Base-by-base conservation (phyloP, 2,113 vertebrate species). In the Bos indicus region DNA sequence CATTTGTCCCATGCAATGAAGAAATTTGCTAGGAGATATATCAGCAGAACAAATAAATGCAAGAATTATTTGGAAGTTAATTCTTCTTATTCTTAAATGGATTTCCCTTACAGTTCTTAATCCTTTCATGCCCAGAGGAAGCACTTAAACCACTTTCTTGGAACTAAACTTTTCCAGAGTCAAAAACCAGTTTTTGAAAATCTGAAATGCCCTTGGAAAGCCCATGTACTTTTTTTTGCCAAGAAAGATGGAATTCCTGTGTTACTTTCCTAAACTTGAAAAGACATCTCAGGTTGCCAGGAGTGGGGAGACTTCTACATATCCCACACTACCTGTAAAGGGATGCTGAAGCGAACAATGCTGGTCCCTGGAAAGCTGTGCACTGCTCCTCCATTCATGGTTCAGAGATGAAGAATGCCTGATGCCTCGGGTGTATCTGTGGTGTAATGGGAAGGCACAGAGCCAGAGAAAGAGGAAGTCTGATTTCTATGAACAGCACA, bases 91-190 rank as follows among this genome's bases (percentile, higher is more conserved):
- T 92, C 30, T 52, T 89, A 62, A 96, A 71, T 48, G 13, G 84
- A 90, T 95, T 82, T 94, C n/a, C 86, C 21, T 62, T 51, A 17
- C 19, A 12, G 3, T 91, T 97, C 67, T 86, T 95, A 94, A 97
- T 91, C 15, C 26, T 93, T 90, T 26, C 36, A 88, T 1, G 10
- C 33, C 84, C 48, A 40, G 46, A 57, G 46, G 82, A 93, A 81
- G 30, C 14, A 71, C 46, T 84, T 80, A 94, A 91, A 82, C 82
- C 51, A 92, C 40, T 28, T 87, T 91, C n/a, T 36, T 54, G 60
- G 84, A 96, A 88, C n/a, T 80, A 82, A 96, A 94, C 10, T 2
- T 77, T 64, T 40, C 40, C 6, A 54, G 40, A 46, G 19, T 74
- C 54, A 21, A 51, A 48, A 28, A 90, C 89, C 7, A 77, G 71